Evolutionary conservation across 2,113 vertebrate species (phyloP), one percentile per base, ranked within the genome.

Genomic region (Stictonetta naevosa): DNA sequence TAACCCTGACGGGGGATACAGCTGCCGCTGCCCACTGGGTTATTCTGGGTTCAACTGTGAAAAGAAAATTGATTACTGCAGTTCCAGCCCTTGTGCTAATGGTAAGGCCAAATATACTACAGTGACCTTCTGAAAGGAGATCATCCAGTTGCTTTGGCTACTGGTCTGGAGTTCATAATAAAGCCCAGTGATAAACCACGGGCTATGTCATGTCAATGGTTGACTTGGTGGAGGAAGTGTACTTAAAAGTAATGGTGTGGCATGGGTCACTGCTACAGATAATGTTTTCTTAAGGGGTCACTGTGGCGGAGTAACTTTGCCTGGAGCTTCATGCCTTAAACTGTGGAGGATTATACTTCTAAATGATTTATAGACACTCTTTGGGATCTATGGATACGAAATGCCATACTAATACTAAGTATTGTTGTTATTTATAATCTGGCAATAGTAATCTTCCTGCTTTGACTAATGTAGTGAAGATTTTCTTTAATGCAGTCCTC

Each of bases 41-140:
- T 99, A 99, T 38, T 99, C 99, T 4, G 99, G 99, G 64, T 99
- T 99, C 97, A 99, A 99, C 98, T 99, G 99, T 48, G 99, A 99
- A 96, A 99, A 99, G 98, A 99, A 99, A 96, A 98, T 99, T 0
- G 99, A 99, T 90, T 97, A 98, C 96, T 99, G 99, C 98, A 98
- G 98, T 22, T 99, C 99, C 85, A 98, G 98, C 69, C 99, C 99
- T 33, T 99, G 99, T 88, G 97, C 98, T 67, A 99, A 99, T 48
- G 99, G 99, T 99, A 98, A 85, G 97, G 82, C 29, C 87, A 96
- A 91, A 77, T n/a, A 58, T 8, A 5, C 25, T 72, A 42, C 11
- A 5, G 29, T 42, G 28, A 29, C n/a, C 13, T 94, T 82, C 46
- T 79, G 33, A 66, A 74, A 84, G 38, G 63, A 67, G 5, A 77